These are phyloP conservation scores for Silurus meridionalis DNA, from an alignment of 2,113 vertebrate species.

Conservation along the genomic window DNA sequence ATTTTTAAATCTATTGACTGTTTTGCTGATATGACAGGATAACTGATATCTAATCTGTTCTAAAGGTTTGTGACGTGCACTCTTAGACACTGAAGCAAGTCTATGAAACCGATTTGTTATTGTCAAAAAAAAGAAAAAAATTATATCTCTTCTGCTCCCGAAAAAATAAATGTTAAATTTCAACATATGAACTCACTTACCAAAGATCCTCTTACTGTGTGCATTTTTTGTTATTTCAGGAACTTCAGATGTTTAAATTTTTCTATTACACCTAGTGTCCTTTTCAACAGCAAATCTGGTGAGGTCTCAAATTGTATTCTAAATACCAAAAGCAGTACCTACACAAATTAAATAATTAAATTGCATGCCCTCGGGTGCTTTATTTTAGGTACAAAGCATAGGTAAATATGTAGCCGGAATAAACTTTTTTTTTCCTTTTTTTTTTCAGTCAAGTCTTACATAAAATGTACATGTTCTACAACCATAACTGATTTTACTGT, in stretches of 20 bases:
- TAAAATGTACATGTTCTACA: neutral
- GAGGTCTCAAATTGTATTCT: neutral
- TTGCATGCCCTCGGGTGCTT: neutral
- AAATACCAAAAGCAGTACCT: neutral
- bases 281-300: neutral
- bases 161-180: conserved; percentile 14
- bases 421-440: neutral
- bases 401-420: neutral
- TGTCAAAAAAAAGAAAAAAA: conserved; percentile 1
- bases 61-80: neutral
- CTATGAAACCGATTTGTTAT: neutral
- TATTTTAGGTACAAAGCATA: neutral
- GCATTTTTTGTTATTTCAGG: neutral
- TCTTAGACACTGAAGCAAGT: neutral
- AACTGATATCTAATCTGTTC: neutral
- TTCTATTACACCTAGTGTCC: conserved; percentile 3
- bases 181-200: conserved; percentile 6
- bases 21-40: neutral
- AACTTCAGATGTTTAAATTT: conserved; percentile 4
- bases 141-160: neutral
- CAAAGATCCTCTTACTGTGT: neutral
- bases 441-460: neutral
- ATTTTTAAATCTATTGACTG: neutral
- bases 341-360: neutral
- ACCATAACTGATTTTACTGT: neutral